Percentiles rank a stretch among this genome's conserved stretches.
Evolutionary conservation across 1,140 invertebrate species (phyloP).

Genomic region (Hypothenemus hampei): DNA sequence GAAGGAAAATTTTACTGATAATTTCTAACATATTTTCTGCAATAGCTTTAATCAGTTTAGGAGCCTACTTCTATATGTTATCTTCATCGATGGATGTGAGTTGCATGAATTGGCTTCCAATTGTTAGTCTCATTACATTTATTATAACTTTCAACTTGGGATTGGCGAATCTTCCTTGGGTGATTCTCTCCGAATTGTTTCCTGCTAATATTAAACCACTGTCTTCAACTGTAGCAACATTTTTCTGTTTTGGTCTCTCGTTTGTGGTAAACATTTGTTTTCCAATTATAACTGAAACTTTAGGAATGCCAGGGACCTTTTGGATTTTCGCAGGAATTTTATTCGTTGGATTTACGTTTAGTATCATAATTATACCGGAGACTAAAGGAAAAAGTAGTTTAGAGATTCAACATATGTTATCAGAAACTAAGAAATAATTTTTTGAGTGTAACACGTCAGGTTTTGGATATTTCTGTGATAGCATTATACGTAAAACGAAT

Average conservation of each 20-base stretch:
- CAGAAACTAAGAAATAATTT: conserved; percentile 38
- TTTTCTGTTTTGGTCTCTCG: conserved; percentile 67
- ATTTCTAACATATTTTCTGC: conserved; percentile 12
- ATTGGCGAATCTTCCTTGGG: conserved; percentile 77
- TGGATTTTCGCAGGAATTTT: conserved; percentile 72
- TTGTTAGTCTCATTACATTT: conserved; percentile 30
- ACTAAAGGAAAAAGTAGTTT: conserved; percentile 30
- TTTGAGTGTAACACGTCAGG: too few species aligned
- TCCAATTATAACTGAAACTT: conserved; percentile 50
- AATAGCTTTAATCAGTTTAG: conserved; percentile 10
- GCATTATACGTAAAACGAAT: too few species aligned
- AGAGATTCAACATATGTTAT: conserved; percentile 46
- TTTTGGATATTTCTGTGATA: too few species aligned
- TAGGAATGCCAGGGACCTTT: conserved; percentile 68
- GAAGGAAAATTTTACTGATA: conserved; percentile 35
- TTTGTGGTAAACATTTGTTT: conserved; percentile 77
- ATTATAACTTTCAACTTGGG: conserved; percentile 46
- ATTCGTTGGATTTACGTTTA: conserved; percentile 50
- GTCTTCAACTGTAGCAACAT: conserved; percentile 66
- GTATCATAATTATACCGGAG: conserved; percentile 48
- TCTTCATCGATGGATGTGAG: conserved; percentile 6
- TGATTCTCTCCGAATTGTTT: conserved; percentile 77
- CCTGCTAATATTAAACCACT: conserved; percentile 66
- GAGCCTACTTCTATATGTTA: conserved; percentile 25
- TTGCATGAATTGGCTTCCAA: conserved; percentile 32